These are phyloP conservation scores for Ormyrus nitidulus DNA, from an alignment of 2,888 invertebrate genomes.

Conservation along the genomic window DNA sequence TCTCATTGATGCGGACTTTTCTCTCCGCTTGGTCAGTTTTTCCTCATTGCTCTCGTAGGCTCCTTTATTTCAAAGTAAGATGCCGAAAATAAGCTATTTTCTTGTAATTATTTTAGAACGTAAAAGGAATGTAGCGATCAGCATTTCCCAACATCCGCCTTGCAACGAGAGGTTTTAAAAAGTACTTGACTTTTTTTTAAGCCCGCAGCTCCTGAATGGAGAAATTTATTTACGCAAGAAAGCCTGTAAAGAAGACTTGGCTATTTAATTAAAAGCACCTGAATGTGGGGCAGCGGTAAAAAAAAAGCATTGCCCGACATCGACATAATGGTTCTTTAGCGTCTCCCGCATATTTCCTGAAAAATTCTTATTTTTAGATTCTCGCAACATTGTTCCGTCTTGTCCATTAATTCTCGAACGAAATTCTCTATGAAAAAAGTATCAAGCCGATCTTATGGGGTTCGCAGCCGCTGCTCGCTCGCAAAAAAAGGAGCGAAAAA, in stretches of 20 bases:
- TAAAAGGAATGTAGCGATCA: too few relatives aligned
- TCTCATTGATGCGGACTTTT: neutral
- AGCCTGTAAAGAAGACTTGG: slow-evolving; percentile 12
- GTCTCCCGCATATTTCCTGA: slow-evolving; percentile 2
- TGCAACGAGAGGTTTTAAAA: too few relatives aligned
- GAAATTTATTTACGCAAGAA: neutral
- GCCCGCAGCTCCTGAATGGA: neutral
- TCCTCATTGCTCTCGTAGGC: too few relatives aligned
- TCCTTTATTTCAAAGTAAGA: too few relatives aligned
- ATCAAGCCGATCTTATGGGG: neutral
- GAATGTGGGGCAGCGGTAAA: neutral
- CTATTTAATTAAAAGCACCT: slow-evolving; percentile 43
- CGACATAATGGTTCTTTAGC: slow-evolving; percentile 29
- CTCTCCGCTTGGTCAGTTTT: too few relatives aligned
- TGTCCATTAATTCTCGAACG: slow-evolving; percentile 44
- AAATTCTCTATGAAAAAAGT: slow-evolving; percentile 43
- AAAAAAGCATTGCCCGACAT: slow-evolving; percentile 8
- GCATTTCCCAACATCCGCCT: too few relatives aligned
- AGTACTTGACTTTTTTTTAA: neutral
- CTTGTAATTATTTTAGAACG: too few relatives aligned
- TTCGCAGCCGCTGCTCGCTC: neutral
- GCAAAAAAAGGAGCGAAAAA: neutral
- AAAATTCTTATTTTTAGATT: slow-evolving; percentile 44
- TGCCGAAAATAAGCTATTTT: too few relatives aligned
- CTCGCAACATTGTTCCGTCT: slow-evolving; percentile 45